Percentiles rank a stretch among this genome's conserved stretches.
These are phyloP conservation scores for Erpetoichthys calabaricus DNA, from an alignment of 2,797 vertebrate species.

Conservation along the genomic window DNA sequence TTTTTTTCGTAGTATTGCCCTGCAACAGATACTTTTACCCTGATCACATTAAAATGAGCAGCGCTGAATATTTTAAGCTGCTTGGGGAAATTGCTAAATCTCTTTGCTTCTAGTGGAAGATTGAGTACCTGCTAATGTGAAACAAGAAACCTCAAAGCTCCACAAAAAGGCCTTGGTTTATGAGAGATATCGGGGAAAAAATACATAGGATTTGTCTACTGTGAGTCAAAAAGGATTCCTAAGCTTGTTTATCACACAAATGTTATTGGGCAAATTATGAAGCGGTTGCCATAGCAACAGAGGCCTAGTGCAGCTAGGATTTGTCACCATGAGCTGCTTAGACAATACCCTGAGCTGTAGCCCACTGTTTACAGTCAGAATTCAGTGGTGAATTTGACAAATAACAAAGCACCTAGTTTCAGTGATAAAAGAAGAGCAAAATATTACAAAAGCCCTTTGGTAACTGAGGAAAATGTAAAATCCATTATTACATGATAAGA, in stretches of 20 bases:
- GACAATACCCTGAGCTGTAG: constrained; percentile 26
- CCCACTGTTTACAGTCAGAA: constrained; percentile 22
- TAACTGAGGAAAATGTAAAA: constrained; percentile 3
- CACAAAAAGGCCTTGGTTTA: constrained; percentile 18
- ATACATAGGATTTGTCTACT: constrained; percentile 23
- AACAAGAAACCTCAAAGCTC: constrained; percentile 24
- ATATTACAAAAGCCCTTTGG: neutral
- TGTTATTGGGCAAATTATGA: constrained; percentile 36
- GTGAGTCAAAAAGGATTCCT: constrained; percentile 33
- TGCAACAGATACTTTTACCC: constrained; percentile 26
- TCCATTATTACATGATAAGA: constrained; percentile 1
- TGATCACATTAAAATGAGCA: constrained; percentile 28
- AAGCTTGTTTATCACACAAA: constrained; percentile 35
- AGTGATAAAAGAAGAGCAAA: constrained; percentile 26
- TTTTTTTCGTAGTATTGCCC: constrained; percentile 15
- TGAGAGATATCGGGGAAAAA: constrained; percentile 13
- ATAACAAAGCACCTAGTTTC: constrained; percentile 29
- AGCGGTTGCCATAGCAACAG: constrained; percentile 30
- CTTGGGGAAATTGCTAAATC: constrained; percentile 30
- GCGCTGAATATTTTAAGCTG: constrained; percentile 32
- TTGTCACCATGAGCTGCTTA: constrained; percentile 28
- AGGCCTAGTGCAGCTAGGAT: constrained; percentile 20
- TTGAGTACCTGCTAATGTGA: constrained; percentile 25
- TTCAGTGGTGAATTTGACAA: constrained; percentile 23
- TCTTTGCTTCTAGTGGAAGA: constrained; percentile 27